Evolutionary conservation across 2,113 vertebrate species (phyloP), one percentile per base, ranked within the genome.

Genomic region (Uria aalge): DNA sequence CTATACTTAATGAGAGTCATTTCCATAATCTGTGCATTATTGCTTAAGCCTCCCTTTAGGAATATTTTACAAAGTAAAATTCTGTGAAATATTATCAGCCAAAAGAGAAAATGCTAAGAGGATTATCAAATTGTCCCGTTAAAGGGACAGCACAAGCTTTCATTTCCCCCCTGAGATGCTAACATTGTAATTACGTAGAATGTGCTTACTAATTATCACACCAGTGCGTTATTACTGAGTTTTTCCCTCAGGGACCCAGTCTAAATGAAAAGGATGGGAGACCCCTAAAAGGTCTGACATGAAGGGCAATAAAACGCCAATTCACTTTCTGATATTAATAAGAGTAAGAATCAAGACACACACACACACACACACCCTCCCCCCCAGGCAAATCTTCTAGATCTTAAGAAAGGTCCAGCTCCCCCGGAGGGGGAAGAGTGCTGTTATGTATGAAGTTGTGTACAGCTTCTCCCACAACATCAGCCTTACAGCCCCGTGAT

Each of bases 11-110:
- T 99, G 98, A 99, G 97, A 94, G 88, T 96, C 67, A 99, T 99
- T 99, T 98, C 98, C 98, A 99, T 99, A 99, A 99, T 99, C 98
- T 98, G 97, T 97, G 98, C 98, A 98, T 99, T 98, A 99, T 98
- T 98, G 97, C 98, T 98, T 98, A 98, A 98, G 95, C 96, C 96
- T 98, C 96, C 98, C 98, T 99, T 99, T 98, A 99, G 98, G 98
- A 98, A 98, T 98, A 97, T 98, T 98, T 98, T 97, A 98, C 95
- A 98, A 98, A 98, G 96, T 69, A 97, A 97, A 97, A 97, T 98
- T 94, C 90, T 96, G 78, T 97, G 97, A 98, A 98, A 97, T 97
- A 98, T 96, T 97, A 98, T 98, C 96, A 98, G 69, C 95, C 92
- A 86, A 97, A 97, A 97, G 94, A 92, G 92, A 85, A 85, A 96